phyloP scores from a whole-genome alignment of 2,113 vertebrate genomes.

The Scomber japonicus region DNA sequence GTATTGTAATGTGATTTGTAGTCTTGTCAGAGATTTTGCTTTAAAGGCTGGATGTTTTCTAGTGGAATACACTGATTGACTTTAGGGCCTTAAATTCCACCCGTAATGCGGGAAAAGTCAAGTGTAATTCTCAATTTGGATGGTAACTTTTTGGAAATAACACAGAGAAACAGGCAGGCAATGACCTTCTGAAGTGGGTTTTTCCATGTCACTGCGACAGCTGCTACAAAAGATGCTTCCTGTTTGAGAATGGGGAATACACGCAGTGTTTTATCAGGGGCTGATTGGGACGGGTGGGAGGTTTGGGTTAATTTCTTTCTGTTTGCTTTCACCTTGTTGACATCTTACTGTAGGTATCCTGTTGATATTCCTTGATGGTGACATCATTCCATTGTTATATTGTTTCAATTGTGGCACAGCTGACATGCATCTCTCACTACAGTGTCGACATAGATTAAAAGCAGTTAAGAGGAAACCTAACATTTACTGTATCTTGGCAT shows the following conservation, averaged over 20 bases:
- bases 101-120: background rate
- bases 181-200: constrained; percentile 56
- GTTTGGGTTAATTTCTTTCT: constrained; percentile 32
- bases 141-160: constrained; percentile 8
- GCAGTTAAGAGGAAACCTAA: constrained; percentile 7
- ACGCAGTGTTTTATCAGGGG: constrained; percentile 45
- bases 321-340: constrained; percentile 68
- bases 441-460: constrained; percentile 4
- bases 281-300: constrained; percentile 10
- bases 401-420: constrained; percentile 55
- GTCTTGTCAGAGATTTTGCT: background rate
- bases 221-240: constrained; percentile 75
- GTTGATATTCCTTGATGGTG: constrained; percentile 70
- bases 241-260: constrained; percentile 71
- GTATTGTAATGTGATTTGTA: background rate
- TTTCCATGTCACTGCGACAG: constrained; percentile 72
- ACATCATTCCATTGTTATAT: constrained; percentile 78
- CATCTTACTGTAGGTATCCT: constrained; percentile 71
- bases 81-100: constrained; percentile 10
- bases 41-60: background rate
- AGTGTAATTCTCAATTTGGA: background rate
- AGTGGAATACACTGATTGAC: constrained; percentile 5
- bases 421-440: constrained; percentile 31
- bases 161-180: constrained; percentile 24
- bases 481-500: constrained; percentile 4